Evolutionary conservation across 2,113 vertebrate genomes (phyloP).

Genomic region (Otis tarda): DNA sequence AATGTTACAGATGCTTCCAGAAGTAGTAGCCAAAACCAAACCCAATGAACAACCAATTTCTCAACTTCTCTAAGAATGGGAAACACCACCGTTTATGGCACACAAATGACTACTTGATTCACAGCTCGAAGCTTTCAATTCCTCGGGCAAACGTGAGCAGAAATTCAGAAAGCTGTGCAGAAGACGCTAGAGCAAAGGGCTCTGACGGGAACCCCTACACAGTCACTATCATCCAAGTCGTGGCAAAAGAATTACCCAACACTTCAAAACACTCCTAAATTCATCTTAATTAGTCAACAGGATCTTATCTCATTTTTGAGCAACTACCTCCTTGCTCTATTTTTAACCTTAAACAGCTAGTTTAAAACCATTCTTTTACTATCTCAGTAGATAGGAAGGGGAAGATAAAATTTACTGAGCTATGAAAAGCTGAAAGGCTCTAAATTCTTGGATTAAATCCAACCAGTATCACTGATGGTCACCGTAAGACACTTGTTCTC

Average conservation of each 20-base stretch:
- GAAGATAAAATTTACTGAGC: not conserved
- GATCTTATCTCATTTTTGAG: not conserved
- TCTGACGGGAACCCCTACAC: not conserved
- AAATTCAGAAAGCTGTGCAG: not conserved
- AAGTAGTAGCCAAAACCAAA: not conserved
- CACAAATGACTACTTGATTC: not conserved
- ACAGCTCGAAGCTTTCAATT: not conserved
- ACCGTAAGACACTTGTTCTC: not conserved
- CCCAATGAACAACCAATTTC: not conserved
- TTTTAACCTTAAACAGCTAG: not conserved
- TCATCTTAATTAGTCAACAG: not conserved
- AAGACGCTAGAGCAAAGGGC: not conserved
- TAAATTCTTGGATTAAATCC: not conserved
- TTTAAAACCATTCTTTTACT: not conserved
- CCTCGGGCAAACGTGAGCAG: not conserved
- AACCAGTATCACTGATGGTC: not conserved
- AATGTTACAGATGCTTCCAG: not conserved
- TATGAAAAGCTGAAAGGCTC: not conserved
- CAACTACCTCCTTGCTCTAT: not conserved
- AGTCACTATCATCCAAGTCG: not conserved
- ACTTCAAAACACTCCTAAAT: not conserved
- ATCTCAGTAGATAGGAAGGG: not conserved
- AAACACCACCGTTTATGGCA: not conserved
- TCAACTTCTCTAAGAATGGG: not conserved
- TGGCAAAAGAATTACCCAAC: not conserved